These are phyloP conservation scores for Lagocephalus sceleratus DNA, from an alignment of 2,797 vertebrate genomes.

Conservation along the genomic window DNA sequence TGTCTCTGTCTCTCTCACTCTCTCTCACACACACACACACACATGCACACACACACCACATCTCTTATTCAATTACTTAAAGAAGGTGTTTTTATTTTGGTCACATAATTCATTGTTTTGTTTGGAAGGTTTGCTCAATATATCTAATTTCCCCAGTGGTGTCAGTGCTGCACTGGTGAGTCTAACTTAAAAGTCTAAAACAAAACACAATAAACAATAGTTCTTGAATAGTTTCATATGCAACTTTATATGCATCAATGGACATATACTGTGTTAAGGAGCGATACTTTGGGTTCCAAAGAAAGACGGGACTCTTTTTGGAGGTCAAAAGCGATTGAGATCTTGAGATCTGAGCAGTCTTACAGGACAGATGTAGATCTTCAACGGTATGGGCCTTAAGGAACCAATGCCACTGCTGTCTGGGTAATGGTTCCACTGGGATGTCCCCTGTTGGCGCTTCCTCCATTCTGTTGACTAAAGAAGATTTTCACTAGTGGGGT, in stretches of 20 bases:
- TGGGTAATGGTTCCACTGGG: conserved; percentile 39
- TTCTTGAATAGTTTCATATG: not conserved
- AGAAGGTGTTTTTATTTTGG: too few relatives aligned
- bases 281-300: too few relatives aligned
- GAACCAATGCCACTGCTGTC: conserved; percentile 34
- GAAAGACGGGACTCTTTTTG: too few relatives aligned
- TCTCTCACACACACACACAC: conserved; percentile 6
- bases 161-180: too few relatives aligned
- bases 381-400: conserved; percentile 20
- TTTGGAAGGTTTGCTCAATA: too few relatives aligned
- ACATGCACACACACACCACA: too few relatives aligned
- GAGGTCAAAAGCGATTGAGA: not conserved
- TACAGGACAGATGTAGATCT: conserved; percentile 29
- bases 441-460: conserved; percentile 31
- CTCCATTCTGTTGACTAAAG: conserved; percentile 35
- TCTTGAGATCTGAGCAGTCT: conserved; percentile 17
- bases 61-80: too few relatives aligned
- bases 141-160: too few relatives aligned
- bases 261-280: too few relatives aligned
- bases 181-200: too few relatives aligned
- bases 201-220: too few relatives aligned
- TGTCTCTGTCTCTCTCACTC: not conserved
- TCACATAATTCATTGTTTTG: too few relatives aligned
- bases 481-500: conserved; percentile 1
- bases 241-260: not conserved